Percentiles rank a stretch among this genome's conserved stretches.
Evolutionary conservation across 2,888 invertebrate genomes (phyloP).

Genomic region (Rhamphomyia laevipes): DNA sequence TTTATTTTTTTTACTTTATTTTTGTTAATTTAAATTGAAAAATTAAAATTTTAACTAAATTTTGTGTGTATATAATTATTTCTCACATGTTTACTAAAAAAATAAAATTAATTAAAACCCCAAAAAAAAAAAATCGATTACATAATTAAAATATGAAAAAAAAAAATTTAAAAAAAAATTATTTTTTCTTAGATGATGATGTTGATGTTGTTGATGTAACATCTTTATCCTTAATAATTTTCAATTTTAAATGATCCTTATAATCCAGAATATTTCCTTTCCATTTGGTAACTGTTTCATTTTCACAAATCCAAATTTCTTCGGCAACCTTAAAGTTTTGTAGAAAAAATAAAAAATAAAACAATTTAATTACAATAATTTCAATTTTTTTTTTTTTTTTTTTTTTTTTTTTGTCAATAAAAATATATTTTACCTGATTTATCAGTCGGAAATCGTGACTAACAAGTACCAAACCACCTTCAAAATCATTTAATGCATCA

Average conservation of each 20-base stretch:
- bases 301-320: constrained; percentile 99
- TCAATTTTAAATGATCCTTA: constrained; percentile 86
- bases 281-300: constrained; percentile 93
- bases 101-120: not conserved
- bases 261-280: constrained; percentile 90
- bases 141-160: not conserved
- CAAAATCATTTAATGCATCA: constrained; percentile 94
- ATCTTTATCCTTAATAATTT: constrained; percentile 53
- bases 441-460: constrained; percentile 99
- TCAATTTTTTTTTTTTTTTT: too few relatives aligned
- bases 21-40: too few relatives aligned
- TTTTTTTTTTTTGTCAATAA: too few relatives aligned
- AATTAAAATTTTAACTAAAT: too few relatives aligned
- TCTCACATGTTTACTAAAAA: not conserved
- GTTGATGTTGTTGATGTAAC: constrained; percentile 8
- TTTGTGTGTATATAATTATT: too few relatives aligned
- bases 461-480: constrained; percentile 97
- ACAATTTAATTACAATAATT: too few relatives aligned
- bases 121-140: not conserved
- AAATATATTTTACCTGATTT: constrained; percentile 61
- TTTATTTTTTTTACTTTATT: too few relatives aligned
- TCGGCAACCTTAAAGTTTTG: constrained; percentile 71
- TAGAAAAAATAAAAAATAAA: constrained; percentile 3
- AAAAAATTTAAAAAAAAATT: constrained; percentile 1
- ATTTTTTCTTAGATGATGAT: constrained; percentile 10